Conservation (phyloP, 2,113 vertebrate species). For the Baryphthengus martii region DNA sequence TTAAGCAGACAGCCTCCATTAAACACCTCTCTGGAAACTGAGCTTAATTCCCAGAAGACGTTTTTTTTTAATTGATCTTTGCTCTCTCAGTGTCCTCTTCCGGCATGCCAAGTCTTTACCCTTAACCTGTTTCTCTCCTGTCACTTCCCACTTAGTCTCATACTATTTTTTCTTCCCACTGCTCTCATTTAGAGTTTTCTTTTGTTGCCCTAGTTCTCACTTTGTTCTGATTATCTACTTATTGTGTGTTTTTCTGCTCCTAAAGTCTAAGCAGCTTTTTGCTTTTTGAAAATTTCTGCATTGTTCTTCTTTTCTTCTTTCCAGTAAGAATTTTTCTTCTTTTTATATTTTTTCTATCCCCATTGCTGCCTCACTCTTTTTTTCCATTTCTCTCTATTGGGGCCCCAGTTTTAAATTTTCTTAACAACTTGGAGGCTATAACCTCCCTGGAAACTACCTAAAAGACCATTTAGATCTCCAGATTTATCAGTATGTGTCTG, state of each 20-base stretch:
- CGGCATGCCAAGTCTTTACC: background rate
- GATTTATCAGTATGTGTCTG: background rate
- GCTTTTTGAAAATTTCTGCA: background rate
- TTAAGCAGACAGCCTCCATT: background rate
- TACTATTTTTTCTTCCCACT: background rate
- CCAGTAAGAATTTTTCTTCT: background rate
- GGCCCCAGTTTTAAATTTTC: background rate
- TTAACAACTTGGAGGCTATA: background rate
- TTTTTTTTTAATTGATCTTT: background rate
- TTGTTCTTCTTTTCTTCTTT: background rate
- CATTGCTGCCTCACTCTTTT: background rate
- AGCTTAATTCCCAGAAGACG: background rate
- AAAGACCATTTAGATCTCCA: background rate
- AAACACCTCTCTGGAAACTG: background rate
- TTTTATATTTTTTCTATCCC: accelerated
- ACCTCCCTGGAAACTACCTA: background rate
- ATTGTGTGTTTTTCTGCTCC: background rate
- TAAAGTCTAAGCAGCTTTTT: background rate
- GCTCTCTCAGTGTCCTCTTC: background rate
- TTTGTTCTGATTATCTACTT: background rate
- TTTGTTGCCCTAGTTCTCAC: background rate
- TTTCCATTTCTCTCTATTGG: background rate
- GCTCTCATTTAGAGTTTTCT: background rate
- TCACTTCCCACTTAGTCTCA: background rate
- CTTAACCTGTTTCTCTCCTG: background rate